Evolutionary conservation across 2,113 vertebrate species (phyloP).

Genomic region (Rhabdornis inornatus): DNA sequence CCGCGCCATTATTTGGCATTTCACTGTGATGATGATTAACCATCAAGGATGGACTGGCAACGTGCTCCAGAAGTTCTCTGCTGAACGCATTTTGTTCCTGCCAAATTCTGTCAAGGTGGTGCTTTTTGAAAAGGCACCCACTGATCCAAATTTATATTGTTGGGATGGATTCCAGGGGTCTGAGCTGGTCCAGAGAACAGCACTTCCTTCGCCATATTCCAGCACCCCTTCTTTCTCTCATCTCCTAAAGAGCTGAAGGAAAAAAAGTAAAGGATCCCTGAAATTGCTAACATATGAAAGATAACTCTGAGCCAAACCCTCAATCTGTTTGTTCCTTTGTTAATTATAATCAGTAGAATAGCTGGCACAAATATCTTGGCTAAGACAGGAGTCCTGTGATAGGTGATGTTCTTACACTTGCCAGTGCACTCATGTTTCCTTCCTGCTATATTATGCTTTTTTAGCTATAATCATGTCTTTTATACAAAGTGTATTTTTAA

Average conservation of each 20-base stretch:
- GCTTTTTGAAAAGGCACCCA: neutral
- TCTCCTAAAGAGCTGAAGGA: neutral
- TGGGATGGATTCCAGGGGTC: neutral
- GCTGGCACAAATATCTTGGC: neutral
- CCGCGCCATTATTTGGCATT: neutral
- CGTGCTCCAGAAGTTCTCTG: neutral
- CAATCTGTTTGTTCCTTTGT: neutral
- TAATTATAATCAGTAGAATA: constrained; percentile 2
- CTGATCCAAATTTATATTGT: neutral
- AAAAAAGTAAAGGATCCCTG: neutral
- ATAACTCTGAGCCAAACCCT: neutral
- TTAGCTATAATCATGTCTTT: neutral
- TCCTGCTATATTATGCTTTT: neutral
- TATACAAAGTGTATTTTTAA: neutral
- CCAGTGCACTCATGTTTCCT: neutral
- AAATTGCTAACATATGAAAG: constrained; percentile 4
- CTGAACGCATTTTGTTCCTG: neutral
- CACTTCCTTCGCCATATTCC: neutral
- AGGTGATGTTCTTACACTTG: neutral
- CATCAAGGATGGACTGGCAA: neutral
- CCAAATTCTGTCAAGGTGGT: neutral
- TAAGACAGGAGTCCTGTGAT: neutral
- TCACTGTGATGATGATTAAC: neutral
- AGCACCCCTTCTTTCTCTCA: neutral
- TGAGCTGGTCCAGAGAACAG: neutral